Base-by-base conservation (phyloP, 2,888 invertebrate genomes). In the Platypus cylindrus region DNA sequence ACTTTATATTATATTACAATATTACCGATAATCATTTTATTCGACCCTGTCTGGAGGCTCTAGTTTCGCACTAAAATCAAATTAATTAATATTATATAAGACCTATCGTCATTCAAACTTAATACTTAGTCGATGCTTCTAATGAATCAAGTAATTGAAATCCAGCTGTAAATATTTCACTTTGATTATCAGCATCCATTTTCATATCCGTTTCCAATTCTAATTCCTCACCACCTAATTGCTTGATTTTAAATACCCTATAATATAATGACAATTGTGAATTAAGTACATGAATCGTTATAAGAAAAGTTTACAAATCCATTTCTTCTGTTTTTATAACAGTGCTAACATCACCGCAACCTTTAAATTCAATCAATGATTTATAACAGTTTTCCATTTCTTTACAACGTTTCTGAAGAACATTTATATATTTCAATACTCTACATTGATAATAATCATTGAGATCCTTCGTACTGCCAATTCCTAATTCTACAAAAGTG, bases 401-500 rank as follows among this genome's bases (percentile, higher is more conserved):
- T 29, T 46, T 37, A 40, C 58, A 60, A 14, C 59, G 44, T 24
- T 53, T 54, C 36, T 52, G 47, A 18, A 62, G 41, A 3, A 56
- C 50, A 17, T 42, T 44, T 11, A 54, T 44, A 38, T 62, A 62
- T 32, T 59, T 60, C 12, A 62, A 40, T 3, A 61, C 53, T 40
- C 61, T 46, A 18, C 46, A 47, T 46, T 71, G 68, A 49, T 75
- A 75, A 54, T 70, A 75, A 47, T 70, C 66, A 44, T 72, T 67
- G 12, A 76, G 50, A 3, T 63, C 65, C 28, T 59, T 56, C 4
- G 71, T 60, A 14, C 73, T 71, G 20, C 74, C 75, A 18, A 75
- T 51, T 2, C 73, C 73, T 47, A 70, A 64, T 54, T 77, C 74
- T 30, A 67, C 60, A 27, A 75, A 62, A 12, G 73, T 71, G 49